phyloP scores from a whole-genome alignment of 2,113 vertebrate species.

The Atractosteus spatula region DNA sequence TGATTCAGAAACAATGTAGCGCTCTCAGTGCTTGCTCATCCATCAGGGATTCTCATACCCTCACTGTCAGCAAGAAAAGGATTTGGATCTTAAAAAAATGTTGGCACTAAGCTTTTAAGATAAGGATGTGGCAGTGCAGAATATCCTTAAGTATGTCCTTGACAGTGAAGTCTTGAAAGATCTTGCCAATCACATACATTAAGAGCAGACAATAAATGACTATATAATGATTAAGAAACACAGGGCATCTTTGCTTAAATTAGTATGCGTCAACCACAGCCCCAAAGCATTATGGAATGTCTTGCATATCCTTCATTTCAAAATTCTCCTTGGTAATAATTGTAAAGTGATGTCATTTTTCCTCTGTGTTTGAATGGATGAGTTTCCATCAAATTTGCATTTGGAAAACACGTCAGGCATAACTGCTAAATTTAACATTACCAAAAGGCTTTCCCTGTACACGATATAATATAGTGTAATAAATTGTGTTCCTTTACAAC shows the following conservation, averaged over 20 bases:
- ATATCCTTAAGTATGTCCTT: slow-evolving; percentile 4
- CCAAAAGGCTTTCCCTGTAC: too few relatives aligned
- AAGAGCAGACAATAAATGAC: neutral
- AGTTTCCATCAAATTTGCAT: too few relatives aligned
- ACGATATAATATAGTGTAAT: too few relatives aligned
- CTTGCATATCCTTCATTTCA: neutral
- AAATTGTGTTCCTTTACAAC: too few relatives aligned
- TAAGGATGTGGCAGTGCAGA: neutral
- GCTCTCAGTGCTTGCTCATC: slow-evolving; percentile 25
- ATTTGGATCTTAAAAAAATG: neutral
- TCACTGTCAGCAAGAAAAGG: slow-evolving; percentile 10
- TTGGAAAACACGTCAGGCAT: too few relatives aligned
- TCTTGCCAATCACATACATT: neutral
- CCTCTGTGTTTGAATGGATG: too few relatives aligned
- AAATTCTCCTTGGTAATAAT: too few relatives aligned
- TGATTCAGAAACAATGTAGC: slow-evolving; percentile 26
- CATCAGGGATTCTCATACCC: slow-evolving; percentile 22
- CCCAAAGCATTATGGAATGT: neutral
- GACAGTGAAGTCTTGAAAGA: neutral
- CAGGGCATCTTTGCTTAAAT: slow-evolving; percentile 1
- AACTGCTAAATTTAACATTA: too few relatives aligned
- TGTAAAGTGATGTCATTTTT: too few relatives aligned
- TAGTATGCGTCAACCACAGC: neutral
- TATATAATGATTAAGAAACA: neutral
- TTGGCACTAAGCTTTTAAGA: slow-evolving; percentile 16